phyloP scores from a whole-genome alignment of 2,113 vertebrate species.

The Heptranchias perlo region DNA sequence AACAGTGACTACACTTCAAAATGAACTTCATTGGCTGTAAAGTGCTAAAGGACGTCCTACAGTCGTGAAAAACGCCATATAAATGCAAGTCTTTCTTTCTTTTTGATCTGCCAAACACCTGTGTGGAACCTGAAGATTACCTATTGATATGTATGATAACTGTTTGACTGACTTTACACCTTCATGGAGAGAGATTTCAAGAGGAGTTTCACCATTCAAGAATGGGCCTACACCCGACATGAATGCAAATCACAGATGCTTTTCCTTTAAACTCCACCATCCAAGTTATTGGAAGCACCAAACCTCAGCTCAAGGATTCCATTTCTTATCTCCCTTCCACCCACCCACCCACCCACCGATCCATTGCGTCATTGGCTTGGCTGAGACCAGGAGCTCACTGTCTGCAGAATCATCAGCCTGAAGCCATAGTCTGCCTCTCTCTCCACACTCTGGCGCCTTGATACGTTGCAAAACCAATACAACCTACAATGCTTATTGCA shows the following conservation, averaged over 20 bases:
- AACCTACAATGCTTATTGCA: background rate
- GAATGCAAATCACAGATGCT: background rate
- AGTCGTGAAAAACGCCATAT: background rate
- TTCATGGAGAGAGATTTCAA: background rate
- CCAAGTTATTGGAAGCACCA: background rate
- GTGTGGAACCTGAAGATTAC: background rate
- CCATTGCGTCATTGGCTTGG: background rate
- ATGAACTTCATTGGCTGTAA: background rate
- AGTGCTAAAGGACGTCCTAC: background rate
- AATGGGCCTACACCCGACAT: background rate
- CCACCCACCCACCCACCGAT: background rate
- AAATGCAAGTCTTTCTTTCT: background rate
- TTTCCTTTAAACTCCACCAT: background rate
- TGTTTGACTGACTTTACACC: background rate
- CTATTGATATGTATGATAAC: background rate
- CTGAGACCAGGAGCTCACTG: background rate
- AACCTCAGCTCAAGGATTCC: background rate
- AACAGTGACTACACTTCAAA: background rate
- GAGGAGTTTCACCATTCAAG: background rate
- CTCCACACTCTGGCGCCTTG: background rate
- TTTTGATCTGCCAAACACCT: background rate
- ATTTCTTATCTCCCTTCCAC: too few species aligned
- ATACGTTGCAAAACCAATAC: background rate
- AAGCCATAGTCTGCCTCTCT: background rate
- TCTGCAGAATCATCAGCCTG: background rate